A percentile compares a stretch with the other conserved stretches of the same genome.
These are phyloP conservation scores for Poeciliopsis infans DNA, from an alignment of 2,797 vertebrate genomes.

Conservation along the genomic window DNA sequence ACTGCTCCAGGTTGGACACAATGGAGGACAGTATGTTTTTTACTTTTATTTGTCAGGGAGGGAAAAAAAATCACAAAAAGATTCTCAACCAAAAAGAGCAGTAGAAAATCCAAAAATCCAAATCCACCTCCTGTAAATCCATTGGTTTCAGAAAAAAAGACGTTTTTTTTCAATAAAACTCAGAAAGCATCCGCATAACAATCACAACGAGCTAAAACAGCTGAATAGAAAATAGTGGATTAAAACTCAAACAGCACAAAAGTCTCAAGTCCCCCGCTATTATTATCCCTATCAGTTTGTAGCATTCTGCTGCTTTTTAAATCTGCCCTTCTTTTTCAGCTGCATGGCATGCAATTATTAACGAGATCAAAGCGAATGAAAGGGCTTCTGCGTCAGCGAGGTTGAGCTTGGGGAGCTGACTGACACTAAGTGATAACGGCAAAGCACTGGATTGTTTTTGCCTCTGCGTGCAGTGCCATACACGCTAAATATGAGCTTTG, in stretches of 20 bases:
- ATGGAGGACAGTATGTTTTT: not conserved
- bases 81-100: not conserved
- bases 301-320: conserved; percentile 51
- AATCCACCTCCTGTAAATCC: not conserved
- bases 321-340: conserved; percentile 58
- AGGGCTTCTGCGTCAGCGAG: conserved; percentile 48
- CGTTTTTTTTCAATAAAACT: too few species aligned
- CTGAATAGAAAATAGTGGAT: conserved; percentile 32
- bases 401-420: conserved; percentile 60
- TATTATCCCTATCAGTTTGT: conserved; percentile 42
- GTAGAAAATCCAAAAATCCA: not conserved
- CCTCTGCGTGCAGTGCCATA: conserved; percentile 11
- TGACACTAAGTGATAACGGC: conserved; percentile 62
- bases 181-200: conserved; percentile 15
- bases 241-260: conserved; percentile 41
- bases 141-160: conserved; percentile 6
- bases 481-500: conserved; percentile 3
- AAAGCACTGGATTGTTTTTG: conserved; percentile 48
- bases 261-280: conserved; percentile 16
- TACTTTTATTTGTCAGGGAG: not conserved
- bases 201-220: conserved; percentile 26
- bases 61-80: not conserved
- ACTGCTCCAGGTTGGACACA: not conserved
- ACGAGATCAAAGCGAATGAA: conserved; percentile 70
- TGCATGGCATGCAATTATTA: conserved; percentile 66